phyloP scores from a whole-genome alignment of 2,797 vertebrate genomes.

The Caiman crocodilus region DNA sequence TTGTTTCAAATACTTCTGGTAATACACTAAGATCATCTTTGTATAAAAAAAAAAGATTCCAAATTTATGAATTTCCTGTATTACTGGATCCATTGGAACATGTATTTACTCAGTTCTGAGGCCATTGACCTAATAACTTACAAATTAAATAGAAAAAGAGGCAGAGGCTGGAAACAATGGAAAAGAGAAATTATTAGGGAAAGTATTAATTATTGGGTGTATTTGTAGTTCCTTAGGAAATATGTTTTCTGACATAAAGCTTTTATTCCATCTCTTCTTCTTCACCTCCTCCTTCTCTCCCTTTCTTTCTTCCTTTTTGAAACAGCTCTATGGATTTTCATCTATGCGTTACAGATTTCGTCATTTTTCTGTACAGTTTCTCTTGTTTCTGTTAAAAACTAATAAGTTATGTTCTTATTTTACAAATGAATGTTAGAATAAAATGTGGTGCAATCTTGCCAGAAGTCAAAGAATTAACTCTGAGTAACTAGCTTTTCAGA shows the following conservation, averaged over 20 bases:
- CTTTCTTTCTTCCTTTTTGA: not conserved
- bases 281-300: not conserved
- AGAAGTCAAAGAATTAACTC: not conserved
- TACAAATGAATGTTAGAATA: not conserved
- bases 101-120: not conserved
- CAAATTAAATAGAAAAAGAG: not conserved
- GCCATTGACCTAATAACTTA: not conserved
- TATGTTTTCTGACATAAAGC: not conserved
- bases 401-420: not conserved
- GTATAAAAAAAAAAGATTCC: no score
- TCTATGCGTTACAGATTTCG: not conserved
- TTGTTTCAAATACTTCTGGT: no score
- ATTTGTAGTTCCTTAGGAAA: not conserved
- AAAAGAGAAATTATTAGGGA: not conserved
- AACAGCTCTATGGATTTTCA: not conserved
- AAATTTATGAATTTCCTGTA: no score
- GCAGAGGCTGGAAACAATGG: not conserved
- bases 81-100: not conserved
- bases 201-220: not conserved
- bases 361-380: not conserved
- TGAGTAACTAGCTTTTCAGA: not conserved
- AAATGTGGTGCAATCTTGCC: not conserved
- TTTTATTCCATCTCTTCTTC: no score
- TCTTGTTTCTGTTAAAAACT: not conserved
- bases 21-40: no score